phyloP scores from a whole-genome alignment of 2,113 vertebrate species.

The Corydoras maculifer region DNA sequence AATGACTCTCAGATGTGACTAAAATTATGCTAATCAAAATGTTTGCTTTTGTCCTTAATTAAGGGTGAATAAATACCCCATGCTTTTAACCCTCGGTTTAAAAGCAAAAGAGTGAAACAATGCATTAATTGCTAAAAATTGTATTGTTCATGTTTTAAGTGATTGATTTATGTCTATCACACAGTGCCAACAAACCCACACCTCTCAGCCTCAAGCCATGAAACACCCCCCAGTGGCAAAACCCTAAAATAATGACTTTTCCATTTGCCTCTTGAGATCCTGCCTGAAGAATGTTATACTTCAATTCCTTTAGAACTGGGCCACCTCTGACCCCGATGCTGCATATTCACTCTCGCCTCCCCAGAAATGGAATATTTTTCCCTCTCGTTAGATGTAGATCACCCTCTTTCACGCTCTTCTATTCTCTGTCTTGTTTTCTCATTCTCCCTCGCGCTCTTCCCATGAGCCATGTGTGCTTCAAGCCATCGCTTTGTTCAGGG shows the following conservation, averaged over 20 bases:
- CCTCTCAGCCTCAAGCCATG: neutral
- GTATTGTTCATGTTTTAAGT: neutral
- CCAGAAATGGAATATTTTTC: constrained; percentile 25
- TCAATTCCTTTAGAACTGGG: constrained; percentile 35
- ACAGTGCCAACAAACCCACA: neutral
- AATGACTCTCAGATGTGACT: neutral
- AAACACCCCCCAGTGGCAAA: neutral
- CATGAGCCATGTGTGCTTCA: constrained; percentile 19
- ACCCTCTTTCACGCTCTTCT: neutral
- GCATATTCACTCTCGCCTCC: constrained; percentile 14
- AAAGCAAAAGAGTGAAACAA: neutral
- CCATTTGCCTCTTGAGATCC: constrained; percentile 36
- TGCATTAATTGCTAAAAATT: neutral
- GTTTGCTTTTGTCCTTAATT: neutral
- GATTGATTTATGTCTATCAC: neutral
- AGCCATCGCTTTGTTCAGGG: constrained; percentile 36
- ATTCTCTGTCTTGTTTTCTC: neutral
- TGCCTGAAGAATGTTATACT: constrained; percentile 25
- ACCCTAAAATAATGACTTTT: constrained; percentile 38
- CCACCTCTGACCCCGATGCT: constrained; percentile 31
- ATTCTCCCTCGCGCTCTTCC: neutral
- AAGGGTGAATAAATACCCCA: neutral
- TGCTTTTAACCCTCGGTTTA: neutral
- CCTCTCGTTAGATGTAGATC: constrained; percentile 33
- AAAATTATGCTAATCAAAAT: neutral